Percentiles rank a stretch among this genome's conserved stretches.
Evolutionary conservation across 2,797 vertebrate species (phyloP).

Genomic region (Sebastes steindachneri): DNA sequence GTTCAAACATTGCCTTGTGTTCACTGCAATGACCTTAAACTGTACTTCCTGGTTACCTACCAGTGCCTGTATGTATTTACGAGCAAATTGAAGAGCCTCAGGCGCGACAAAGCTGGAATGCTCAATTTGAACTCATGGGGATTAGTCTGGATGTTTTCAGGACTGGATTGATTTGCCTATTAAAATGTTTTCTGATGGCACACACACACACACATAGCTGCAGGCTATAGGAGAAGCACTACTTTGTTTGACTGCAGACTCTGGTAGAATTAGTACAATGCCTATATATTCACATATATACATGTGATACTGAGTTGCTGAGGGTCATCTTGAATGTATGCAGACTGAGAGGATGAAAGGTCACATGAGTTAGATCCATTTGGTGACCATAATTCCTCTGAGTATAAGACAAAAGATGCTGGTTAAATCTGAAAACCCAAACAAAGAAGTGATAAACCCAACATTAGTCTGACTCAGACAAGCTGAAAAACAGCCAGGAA

Average conservation of each 20-base stretch:
- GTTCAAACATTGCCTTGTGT: conserved; percentile 8
- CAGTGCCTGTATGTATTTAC: not conserved
- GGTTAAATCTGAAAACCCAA: not conserved
- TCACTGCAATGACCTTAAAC: conserved; percentile 9
- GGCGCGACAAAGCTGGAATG: conserved; percentile 33
- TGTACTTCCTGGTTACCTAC: conserved; percentile 14
- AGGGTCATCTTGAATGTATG: not conserved
- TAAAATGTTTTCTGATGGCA: conserved; percentile 8
- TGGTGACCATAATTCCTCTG: not conserved
- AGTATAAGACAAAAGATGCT: not conserved
- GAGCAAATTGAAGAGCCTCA: conserved; percentile 15
- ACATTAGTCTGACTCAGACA: not conserved
- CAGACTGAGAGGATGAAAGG: not conserved
- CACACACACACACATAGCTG: not conserved
- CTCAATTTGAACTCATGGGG: conserved; percentile 10
- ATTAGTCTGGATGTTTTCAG: conserved; percentile 9
- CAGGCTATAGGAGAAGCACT: not conserved
- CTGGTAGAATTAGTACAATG: not conserved
- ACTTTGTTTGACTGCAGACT: not conserved
- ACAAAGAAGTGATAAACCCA: not conserved
- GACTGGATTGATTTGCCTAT: not conserved
- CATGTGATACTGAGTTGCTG: not conserved
- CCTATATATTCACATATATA: not conserved
- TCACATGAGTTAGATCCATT: conserved; percentile 4
- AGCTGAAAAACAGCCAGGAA: not conserved